A percentile compares a stretch with the other conserved stretches of the same genome.
Conservation (phyloP, 1,140 invertebrate species). For the Aphelenchoides besseyi region DNA sequence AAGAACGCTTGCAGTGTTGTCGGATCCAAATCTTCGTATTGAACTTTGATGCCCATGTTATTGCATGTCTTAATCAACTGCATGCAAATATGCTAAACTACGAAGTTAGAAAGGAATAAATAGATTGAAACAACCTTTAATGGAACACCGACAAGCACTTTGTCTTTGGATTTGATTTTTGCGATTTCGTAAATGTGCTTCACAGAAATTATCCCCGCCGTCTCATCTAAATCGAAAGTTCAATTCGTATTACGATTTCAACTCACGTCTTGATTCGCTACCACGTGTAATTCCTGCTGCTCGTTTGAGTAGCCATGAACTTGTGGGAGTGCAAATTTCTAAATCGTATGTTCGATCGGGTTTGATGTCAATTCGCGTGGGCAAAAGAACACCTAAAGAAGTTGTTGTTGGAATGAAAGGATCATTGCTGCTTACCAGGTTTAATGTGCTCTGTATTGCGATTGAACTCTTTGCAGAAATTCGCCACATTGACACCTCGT, state of each 20-base stretch:
- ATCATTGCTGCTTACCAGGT: slow-evolving; percentile 68
- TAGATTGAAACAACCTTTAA: slow-evolving; percentile 78
- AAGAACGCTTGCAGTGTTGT: slow-evolving; percentile 81
- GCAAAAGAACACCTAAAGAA: slow-evolving; percentile 50
- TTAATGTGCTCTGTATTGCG: slow-evolving; percentile 85
- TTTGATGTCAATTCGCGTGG: slow-evolving; percentile 59
- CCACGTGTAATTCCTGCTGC: slow-evolving; percentile 84
- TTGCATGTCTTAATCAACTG: slow-evolving; percentile 39
- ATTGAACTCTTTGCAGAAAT: slow-evolving; percentile 98
- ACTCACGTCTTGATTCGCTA: slow-evolving; percentile 73
- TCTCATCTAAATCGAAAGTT: slow-evolving; percentile 67
- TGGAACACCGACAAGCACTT: slow-evolving; percentile 70
- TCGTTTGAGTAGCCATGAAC: slow-evolving; percentile 83
- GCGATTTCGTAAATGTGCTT: slow-evolving; percentile 99
- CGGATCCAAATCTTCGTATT: slow-evolving; percentile 72
- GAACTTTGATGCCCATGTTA: slow-evolving; percentile 67
- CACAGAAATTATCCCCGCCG: slow-evolving; percentile 81
- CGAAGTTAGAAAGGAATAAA: slow-evolving; percentile 71
- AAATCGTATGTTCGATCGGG: slow-evolving; percentile 82
- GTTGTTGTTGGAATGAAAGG: not conserved
- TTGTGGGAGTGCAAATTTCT: slow-evolving; percentile 78
- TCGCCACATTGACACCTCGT: slow-evolving; percentile 89
- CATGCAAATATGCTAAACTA: slow-evolving; percentile 50
- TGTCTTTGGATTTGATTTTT: slow-evolving; percentile 83
- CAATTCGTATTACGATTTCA: slow-evolving; percentile 19